Base-by-base conservation (phyloP, 2,113 vertebrate species). In the Microcebus ravelobensis region DNA sequence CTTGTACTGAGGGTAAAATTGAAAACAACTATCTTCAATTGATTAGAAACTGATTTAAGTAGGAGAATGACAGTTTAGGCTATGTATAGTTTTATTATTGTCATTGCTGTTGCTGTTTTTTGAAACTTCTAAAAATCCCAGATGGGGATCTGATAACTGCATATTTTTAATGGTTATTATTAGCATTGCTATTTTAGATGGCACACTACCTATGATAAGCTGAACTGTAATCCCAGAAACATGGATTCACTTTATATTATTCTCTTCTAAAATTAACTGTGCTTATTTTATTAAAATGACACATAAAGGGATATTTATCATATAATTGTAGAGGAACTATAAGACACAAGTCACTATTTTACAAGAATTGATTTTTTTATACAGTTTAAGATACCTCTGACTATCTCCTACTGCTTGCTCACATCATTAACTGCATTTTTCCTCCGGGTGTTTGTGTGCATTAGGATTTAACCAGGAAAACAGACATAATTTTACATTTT, bases 1-100 rank as follows among this genome's bases (percentile, higher is more conserved):
- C 87, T 94, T 94, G 31, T 45, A 83, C 73, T 61, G 68, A 91
- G 91, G 83, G 42, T 20, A 94, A 90, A 96, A 93, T 71, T 71
- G 68, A 96, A 96, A 96, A 90, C 83, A 96, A 98, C 95, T 95
- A 93, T 39, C 18, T 96, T 95, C 91, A 94, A 94, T 95, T 93
- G 90, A 91, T 97, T 95, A 79, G 71, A 93, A 98, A 74, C 57
- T 81, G 55, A 95, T 59, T 94, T 89, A 88, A 68, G n/a, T 87
- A 34, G 21, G 23, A 80, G 79, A 93, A 84, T 84, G 86, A 55
- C 42, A 93, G 34, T 63, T 91, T 87, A 83, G 67, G 34, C 50
- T 70, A 67, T 39, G 21, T 79, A 45, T 83, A 39, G 5, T 70
- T 94, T 86, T 65, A 87, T 83, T 92, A 67, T 74, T 59, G 11